Conservation (phyloP, 2,797 vertebrate species). For the Tenualosa ilisha region DNA sequence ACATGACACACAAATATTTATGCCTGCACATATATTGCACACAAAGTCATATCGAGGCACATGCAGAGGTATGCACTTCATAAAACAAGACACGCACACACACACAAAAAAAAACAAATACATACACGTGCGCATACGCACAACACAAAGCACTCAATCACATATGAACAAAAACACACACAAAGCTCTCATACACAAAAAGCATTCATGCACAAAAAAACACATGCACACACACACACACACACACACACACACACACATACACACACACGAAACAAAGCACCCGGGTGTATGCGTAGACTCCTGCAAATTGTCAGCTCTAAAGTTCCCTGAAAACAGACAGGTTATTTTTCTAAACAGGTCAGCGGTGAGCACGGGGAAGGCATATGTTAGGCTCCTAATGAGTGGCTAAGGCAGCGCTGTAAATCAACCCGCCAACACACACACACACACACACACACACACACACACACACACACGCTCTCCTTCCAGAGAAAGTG, state of each 20-base stretch:
- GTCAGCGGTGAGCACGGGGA: slow-evolving; percentile 66
- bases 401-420: slow-evolving; percentile 61
- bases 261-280: slow-evolving; percentile 16
- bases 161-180: neutral
- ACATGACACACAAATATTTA: slow-evolving; percentile 1
- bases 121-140: slow-evolving; percentile 12
- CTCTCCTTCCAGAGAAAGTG: slow-evolving; percentile 37
- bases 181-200: neutral
- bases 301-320: slow-evolving; percentile 11
- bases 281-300: slow-evolving; percentile 13
- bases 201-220: neutral
- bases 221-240: slow-evolving; percentile 31
- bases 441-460: too few species aligned
- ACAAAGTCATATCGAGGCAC: neutral
- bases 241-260: slow-evolving; percentile 31
- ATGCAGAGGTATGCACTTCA: neutral
- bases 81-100: slow-evolving; percentile 10
- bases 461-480: neutral
- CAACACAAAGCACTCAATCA: neutral
- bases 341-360: slow-evolving; percentile 50
- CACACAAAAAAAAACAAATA: slow-evolving; percentile 26
- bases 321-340: slow-evolving; percentile 37
- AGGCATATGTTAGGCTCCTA: slow-evolving; percentile 70
- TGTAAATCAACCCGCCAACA: slow-evolving; percentile 48
- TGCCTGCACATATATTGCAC: neutral